Evolutionary conservation across 35 echinoderm and acorn worm genomes (phyloP).

Genomic region (Diadema setosum): DNA sequence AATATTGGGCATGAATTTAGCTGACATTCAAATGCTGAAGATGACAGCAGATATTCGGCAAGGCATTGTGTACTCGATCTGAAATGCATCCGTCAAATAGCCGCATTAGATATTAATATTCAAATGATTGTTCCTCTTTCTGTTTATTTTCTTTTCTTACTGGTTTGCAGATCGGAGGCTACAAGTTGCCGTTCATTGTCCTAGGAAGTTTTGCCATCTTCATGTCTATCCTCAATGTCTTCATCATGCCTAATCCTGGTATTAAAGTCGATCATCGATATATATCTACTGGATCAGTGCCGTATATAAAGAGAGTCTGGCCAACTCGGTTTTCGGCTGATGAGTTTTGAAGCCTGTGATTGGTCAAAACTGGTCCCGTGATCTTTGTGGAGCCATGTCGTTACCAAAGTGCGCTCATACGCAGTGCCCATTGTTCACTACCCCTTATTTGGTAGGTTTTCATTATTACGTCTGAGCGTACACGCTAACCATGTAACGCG

Average conservation of each 20-base stretch:
- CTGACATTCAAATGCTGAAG: too few species aligned
- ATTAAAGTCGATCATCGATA: neutral
- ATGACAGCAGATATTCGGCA: too few species aligned
- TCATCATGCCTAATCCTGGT: neutral
- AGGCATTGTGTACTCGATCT: too few species aligned
- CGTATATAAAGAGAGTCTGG: too few species aligned
- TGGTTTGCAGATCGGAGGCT: slow-evolving; percentile 26
- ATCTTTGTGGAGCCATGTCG: neutral
- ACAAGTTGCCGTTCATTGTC: neutral
- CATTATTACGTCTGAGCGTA: too few species aligned
- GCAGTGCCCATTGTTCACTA: neutral
- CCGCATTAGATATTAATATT: too few species aligned
- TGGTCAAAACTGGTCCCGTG: neutral
- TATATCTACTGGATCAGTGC: neutral
- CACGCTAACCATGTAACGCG: too few species aligned
- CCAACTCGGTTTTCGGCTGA: neutral
- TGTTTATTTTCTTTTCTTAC: neutral
- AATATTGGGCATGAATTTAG: too few species aligned
- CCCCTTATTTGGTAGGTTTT: too few species aligned
- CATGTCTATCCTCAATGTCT: neutral
- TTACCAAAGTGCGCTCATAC: neutral
- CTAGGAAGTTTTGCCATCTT: neutral
- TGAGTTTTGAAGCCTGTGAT: neutral
- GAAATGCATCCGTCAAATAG: too few species aligned
- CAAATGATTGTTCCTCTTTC: too few species aligned